Conservation (phyloP, 1,140 invertebrate species). For the Agraylea sexmaculata region DNA sequence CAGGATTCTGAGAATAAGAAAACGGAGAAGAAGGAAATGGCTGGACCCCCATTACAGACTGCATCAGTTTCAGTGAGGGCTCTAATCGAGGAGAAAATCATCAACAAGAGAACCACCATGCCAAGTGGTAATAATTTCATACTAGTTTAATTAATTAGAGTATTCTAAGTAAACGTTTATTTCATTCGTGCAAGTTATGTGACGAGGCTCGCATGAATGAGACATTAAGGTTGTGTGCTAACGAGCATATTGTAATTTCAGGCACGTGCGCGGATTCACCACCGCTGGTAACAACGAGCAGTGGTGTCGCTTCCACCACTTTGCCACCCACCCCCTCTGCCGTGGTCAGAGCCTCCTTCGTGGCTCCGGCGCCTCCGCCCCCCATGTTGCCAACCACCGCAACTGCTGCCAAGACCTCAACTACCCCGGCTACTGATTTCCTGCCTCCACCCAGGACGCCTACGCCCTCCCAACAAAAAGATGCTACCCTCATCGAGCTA, state of each 20-base stretch:
- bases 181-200: too few species aligned
- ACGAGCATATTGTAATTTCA: too few species aligned
- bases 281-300: constrained; percentile 33
- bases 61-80: constrained; percentile 77
- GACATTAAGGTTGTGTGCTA: too few species aligned
- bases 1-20: constrained; percentile 79
- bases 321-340: constrained; percentile 33
- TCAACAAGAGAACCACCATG: constrained; percentile 55
- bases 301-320: constrained; percentile 25
- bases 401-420: constrained; percentile 37
- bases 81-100: constrained; percentile 85
- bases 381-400: constrained; percentile 37
- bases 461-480: constrained; percentile 37
- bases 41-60: constrained; percentile 71
- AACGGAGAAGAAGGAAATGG: constrained; percentile 69
- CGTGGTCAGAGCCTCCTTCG: constrained; percentile 31
- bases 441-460: constrained; percentile 47
- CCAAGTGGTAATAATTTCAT: too few species aligned
- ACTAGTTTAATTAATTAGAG: too few species aligned
- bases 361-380: constrained; percentile 41
- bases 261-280: too few species aligned
- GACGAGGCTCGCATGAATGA: too few species aligned
- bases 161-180: too few species aligned
- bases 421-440: constrained; percentile 30
- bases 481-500: constrained; percentile 46